Base-by-base conservation (phyloP, 2,797 vertebrate genomes). In the Crocodylus rhombifer region DNA sequence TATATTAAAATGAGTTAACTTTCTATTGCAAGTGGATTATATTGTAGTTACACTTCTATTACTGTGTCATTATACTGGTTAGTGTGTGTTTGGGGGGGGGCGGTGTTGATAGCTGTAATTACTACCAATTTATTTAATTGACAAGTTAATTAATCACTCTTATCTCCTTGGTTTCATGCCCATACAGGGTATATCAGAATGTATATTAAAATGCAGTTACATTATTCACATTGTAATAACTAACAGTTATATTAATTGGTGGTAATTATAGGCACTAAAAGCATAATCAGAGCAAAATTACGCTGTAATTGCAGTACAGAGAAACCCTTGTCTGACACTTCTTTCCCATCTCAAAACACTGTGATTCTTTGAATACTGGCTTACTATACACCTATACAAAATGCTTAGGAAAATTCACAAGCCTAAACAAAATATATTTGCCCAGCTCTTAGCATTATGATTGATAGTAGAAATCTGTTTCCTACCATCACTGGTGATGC, bases 211-310 rank as follows among this genome's bases (percentile, higher is more conserved):
- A 36, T 76, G 28, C 67, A 23, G 23, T 60, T 58, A 74, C 65
- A 13, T 80, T 55, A 33, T 28, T 30, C 58, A 58, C 77, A 76
- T 71, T 33, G 62, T 28, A 0, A 15, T 63, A 21, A 25, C 74
- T 26, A 23, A n/a, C 67, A 14, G 51, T 10, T 42, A 7, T 51
- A 56, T 26, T 42, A 74, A 55, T 25, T 56, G 42, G 5, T 64
- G 77, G 33, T 58, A 77, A 67, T 64, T 58, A 12, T 1, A 26
- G 33, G n/a, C 4, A 18, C 0, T 1, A 56, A 51, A 79, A 33
- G 51, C 57, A 65, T 76, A 0, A 0, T 30, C 16, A 64, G n/a
- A n/a, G 0, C 1, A 28, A 57, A 30, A 4, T 6, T 5, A 36
- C 30, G 10, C 2, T 26, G 4, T 12, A 15, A 30, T 30, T 0